phyloP scores from a whole-genome alignment of 2,888 invertebrate species.

The Megamerina dolium region DNA sequence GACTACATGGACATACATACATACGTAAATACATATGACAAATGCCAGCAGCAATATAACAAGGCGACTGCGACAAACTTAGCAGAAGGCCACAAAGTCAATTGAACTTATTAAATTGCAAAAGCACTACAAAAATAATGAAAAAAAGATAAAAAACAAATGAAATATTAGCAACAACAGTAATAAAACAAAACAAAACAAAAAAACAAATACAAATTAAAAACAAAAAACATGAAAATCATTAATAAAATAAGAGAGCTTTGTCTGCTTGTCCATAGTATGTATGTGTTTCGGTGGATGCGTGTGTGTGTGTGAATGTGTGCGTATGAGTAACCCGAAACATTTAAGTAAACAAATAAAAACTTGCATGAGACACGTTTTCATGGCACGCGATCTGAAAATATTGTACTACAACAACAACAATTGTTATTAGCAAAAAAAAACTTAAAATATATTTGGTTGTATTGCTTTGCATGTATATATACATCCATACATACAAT shows the following conservation, averaged over 20 bases:
- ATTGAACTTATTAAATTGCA: conserved; percentile 29
- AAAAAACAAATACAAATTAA: conserved; percentile 19
- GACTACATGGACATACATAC: too few species aligned
- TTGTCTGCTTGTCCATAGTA: too few species aligned
- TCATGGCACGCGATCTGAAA: conserved; percentile 29
- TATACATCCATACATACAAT: too few species aligned
- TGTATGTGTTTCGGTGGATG: too few species aligned
- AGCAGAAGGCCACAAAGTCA: conserved; percentile 27
- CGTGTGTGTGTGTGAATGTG: too few species aligned
- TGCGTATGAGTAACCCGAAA: too few species aligned
- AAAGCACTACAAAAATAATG: conserved; percentile 13
- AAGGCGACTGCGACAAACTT: too few species aligned
- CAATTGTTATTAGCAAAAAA: not conserved
- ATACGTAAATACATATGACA: not conserved
- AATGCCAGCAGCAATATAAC: too few species aligned
- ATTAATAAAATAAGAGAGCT: too few species aligned
- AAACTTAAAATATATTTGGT: conserved; percentile 3
- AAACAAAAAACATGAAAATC: too few species aligned
- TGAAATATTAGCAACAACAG: not conserved
- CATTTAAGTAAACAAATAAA: conserved; percentile 25
- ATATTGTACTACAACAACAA: conserved; percentile 3
- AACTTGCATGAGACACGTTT: conserved; percentile 26
- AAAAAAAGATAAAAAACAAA: not conserved
- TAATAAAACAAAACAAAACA: not conserved
- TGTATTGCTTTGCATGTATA: too few species aligned